These are phyloP conservation scores for Vulpes lagopus DNA, from an alignment of 2,113 vertebrate genomes.

Conservation along the genomic window DNA sequence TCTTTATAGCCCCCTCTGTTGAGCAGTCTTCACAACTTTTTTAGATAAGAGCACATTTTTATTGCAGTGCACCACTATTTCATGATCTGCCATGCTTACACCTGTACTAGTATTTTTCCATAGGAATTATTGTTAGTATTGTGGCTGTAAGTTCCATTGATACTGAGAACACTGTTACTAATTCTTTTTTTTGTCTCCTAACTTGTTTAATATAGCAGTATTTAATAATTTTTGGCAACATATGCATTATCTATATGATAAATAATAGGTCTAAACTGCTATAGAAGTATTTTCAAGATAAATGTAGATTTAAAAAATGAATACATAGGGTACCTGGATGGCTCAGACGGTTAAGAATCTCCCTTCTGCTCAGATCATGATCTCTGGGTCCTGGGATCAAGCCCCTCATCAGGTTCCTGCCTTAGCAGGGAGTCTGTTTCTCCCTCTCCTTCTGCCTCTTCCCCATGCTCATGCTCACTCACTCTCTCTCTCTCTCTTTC, in stretches of 20 bases:
- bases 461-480: no score
- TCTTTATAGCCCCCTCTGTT: background rate
- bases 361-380: no score
- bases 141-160: background rate
- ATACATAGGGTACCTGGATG: no score
- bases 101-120: background rate
- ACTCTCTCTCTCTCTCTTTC: no score
- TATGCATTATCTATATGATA: background rate
- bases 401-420: no score
- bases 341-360: no score
- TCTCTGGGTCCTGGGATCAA: no score
- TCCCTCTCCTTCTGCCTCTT: no score
- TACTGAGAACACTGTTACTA: background rate
- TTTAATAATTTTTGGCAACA: background rate
- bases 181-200: background rate
- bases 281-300: background rate
- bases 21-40: background rate
- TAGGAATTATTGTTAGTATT: background rate
- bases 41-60: background rate
- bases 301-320: background rate
- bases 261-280: background rate
- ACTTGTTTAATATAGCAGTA: background rate
- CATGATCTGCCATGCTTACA: background rate
- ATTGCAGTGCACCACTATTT: background rate
- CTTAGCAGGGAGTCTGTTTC: no score